These are phyloP conservation scores for Montipora foliosa DNA, from an alignment of 64 coral and sea anemone species.

Conservation along the genomic window DNA sequence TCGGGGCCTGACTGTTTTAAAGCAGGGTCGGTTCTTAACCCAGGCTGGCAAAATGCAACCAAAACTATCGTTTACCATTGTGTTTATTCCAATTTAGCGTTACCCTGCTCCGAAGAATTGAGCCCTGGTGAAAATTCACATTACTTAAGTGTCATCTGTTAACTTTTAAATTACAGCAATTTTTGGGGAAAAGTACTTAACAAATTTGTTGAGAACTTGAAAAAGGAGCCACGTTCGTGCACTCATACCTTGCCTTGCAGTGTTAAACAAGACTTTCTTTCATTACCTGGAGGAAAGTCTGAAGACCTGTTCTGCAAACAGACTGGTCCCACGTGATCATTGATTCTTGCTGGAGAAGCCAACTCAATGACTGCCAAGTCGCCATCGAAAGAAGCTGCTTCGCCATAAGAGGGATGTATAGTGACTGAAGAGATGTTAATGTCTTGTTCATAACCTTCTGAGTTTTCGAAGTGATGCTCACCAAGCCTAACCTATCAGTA, in stretches of 20 bases:
- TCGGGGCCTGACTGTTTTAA: no score
- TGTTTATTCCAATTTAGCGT: no score
- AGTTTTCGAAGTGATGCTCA: slow-evolving; percentile 12
- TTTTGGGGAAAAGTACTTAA: no score
- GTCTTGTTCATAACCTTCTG: slow-evolving; percentile 42
- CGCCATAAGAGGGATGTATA: not conserved
- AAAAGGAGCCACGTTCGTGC: not conserved
- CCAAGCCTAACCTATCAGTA: slow-evolving; percentile 21
- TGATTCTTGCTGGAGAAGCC: slow-evolving; percentile 29
- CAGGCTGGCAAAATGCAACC: no score
- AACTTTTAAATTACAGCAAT: no score
- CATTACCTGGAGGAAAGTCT: slow-evolving; percentile 27
- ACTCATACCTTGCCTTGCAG: not conserved
- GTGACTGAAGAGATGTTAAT: slow-evolving; percentile 5
- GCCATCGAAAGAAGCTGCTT: not conserved
- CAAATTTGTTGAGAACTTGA: no score
- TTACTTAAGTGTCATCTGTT: no score
- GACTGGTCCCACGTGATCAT: slow-evolving; percentile 11
- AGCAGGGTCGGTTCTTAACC: no score
- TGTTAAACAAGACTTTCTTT: not conserved
- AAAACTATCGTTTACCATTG: no score
- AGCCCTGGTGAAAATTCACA: no score
- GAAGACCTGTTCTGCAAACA: not conserved
- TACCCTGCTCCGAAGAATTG: no score
- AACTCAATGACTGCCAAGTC: slow-evolving; percentile 37